phyloP scores from a whole-genome alignment of 2,113 vertebrate genomes.

The Laterallus jamaicensis region DNA sequence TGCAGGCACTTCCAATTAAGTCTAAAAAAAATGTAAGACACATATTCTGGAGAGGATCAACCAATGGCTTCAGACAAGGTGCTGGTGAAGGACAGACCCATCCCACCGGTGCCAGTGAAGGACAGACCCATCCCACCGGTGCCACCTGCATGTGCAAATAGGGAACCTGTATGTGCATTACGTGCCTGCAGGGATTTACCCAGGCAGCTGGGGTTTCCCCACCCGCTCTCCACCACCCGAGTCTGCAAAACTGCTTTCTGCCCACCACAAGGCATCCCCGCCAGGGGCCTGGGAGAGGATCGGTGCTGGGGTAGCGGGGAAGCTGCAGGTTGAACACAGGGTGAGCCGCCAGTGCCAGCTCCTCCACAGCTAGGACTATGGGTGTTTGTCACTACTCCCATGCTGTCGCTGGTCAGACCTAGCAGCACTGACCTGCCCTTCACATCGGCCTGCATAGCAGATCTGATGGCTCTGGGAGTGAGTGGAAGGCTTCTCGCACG shows the following conservation, averaged over 20 bases:
- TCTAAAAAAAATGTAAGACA: background rate
- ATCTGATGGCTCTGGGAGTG: background rate
- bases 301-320: background rate
- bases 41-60: background rate
- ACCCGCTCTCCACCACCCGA: accelerated
- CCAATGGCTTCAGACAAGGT: background rate
- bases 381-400: background rate
- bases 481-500: background rate
- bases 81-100: background rate
- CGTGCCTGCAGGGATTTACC: accelerated
- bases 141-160: background rate
- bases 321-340: background rate
- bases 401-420: background rate
- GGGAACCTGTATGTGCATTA: background rate
- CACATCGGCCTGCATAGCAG: background rate
- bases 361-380: background rate
- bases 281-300: background rate
- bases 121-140: accelerated
- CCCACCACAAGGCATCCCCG: background rate
- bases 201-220: background rate
- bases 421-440: background rate
- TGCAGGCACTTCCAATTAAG: background rate
- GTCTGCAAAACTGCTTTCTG: background rate
- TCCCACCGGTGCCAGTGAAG: background rate
- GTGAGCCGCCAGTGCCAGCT: background rate